Evolutionary conservation across 37 sponge, comb jelly and placozoan genomes (phyloP), one percentile per base, ranked within the genome.

Genomic region (Aplysina aerophoba): DNA sequence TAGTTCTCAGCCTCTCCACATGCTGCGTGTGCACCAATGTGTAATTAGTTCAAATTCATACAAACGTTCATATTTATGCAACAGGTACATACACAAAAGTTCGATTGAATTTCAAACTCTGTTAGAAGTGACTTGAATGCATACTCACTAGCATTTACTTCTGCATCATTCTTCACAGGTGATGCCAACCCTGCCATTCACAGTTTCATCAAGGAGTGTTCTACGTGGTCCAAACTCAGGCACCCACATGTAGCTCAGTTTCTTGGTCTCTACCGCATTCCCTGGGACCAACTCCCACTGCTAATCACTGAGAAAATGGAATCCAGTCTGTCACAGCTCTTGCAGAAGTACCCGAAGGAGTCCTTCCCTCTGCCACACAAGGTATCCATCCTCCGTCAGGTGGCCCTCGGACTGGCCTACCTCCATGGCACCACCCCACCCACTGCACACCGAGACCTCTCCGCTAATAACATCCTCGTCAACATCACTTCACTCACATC

Each of bases 391-490:
- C 61, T 89, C 73, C 60, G 54, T 17, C 85, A 89, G 30, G 82
- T 85, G 15, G 60, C 90, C 19, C 22, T 72, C 25, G 86, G 75
- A 17, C 53, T 89, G 86, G 64, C 73, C 37, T 89, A 89, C 81
- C 73, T 89, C 38, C 90, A 89, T 63, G 40, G 61, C 13, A 62
- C 11, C 25, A 31, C 71, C 6, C 89, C 89, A 19, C 89, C 89
- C 22, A 55, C 85, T n/a, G 34, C 65, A 0, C 90, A 89, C 54
- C 82, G 90, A 25, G 74, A 85, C 39, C 74, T 89, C n/a, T 37
- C 57, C n/a, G 86, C 90, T 0, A 75, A 41, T 39, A 89, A 89
- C 36, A 82, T 89, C 25, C 54, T 85, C 22, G 59, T 89, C 39
- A 44, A 73, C 1, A 33, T 21, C 62, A 81, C 79, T 24, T 1